Evolutionary conservation across 2,797 vertebrate species (phyloP), one percentile per base, ranked within the genome.

Genomic region (Trematomus bernacchii): DNA sequence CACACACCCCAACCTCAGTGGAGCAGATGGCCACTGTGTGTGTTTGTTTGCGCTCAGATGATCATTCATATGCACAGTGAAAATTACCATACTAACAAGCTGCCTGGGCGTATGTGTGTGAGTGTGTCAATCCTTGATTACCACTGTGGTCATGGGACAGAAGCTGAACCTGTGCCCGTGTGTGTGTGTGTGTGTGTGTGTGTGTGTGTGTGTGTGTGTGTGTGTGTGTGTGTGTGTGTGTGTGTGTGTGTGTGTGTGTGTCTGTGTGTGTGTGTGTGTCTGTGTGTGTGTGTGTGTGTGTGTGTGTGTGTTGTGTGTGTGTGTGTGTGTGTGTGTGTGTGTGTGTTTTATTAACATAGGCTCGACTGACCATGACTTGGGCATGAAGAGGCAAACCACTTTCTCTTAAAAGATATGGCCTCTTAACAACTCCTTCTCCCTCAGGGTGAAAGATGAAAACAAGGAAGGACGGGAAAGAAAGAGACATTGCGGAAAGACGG

Each of bases 21-120:
- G 87, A 94, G 91, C 93, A 94, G 94, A 94, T 93, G 91, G 92
- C 77, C 80, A 14, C 85, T 87, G 91, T 92, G 90, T 92, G 89
- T 87, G 87, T 89, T 86, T 91, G 87, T 91, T 91, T 92, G 87
- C 78, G 79, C 89, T 91, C 85, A 89, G 76, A 89, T 90, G 87
- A 91, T 91, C 82, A 89, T 89, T 89, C 82, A 87, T 85, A 87
- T 91, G 84, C 85, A 83, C 84, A 71, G 77, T 72, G 67, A 57
- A 91, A 89, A 92, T 91, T 90, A 91, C 90, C 90, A 92, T 91
- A 90, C 84, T 90, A 90, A 91, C 89, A 89, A 92, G 89, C 85
- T 82, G 84, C 77, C 66, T 66, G 66, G 77, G 77, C 81, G 73
- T 82, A 73, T 90, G 86, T 80, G 82, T 89, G 87, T 47, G 85